Percentiles rank a stretch among this genome's conserved stretches.
These are phyloP conservation scores for Cyphomyrus plagiostoma DNA, from an alignment of 2,113 vertebrate species.

Conservation along the genomic window DNA sequence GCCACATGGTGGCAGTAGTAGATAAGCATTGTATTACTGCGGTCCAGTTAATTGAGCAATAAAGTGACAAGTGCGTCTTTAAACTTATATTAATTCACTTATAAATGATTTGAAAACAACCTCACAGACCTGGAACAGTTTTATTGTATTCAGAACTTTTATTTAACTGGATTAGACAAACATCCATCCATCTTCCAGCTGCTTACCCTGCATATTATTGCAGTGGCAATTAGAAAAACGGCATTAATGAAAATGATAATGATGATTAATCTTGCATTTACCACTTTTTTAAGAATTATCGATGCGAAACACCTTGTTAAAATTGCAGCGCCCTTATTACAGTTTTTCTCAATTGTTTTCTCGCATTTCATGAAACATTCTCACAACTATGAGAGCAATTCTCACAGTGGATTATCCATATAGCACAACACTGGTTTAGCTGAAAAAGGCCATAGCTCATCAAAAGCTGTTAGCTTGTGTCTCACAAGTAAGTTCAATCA, in stretches of 20 bases:
- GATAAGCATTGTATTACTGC: not conserved
- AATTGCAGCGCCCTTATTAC: not conserved
- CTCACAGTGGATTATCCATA: not conserved
- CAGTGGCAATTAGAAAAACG: not conserved
- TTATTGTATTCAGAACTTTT: not conserved
- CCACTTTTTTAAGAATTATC: not conserved
- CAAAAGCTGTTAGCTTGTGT: not conserved
- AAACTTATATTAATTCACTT: not conserved
- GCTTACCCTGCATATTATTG: not conserved
- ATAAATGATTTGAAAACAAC: not conserved
- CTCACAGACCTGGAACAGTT: not conserved
- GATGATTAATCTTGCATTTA: not conserved
- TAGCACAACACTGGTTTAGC: not conserved
- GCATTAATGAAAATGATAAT: not conserved
- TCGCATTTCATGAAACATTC: not conserved
- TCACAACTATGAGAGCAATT: not conserved
- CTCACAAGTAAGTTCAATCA: not conserved
- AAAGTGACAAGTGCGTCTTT: not conserved
- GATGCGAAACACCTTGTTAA: not conserved
- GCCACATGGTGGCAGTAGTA: slow-evolving; percentile 41
- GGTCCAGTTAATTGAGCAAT: not conserved
- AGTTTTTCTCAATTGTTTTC: not conserved
- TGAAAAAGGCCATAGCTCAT: not conserved
- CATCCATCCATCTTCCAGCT: not conserved
- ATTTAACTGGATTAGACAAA: not conserved